Evolutionary conservation across 2,888 invertebrate genomes (phyloP).

Genomic region (Chrysodeixis includens): DNA sequence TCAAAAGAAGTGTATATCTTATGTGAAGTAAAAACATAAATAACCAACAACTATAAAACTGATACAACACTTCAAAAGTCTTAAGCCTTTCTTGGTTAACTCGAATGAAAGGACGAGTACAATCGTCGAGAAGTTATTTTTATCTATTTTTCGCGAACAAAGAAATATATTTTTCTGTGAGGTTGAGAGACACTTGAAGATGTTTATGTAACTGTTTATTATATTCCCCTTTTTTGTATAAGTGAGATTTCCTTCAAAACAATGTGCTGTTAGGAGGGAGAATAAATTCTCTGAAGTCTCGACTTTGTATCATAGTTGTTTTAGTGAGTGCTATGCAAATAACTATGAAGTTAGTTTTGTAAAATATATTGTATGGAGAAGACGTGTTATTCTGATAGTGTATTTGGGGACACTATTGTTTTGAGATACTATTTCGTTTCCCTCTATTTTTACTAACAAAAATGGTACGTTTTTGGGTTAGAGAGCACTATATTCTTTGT

Average conservation of each 20-base stretch:
- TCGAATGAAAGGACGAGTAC: slow-evolving; percentile 30
- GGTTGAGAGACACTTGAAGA: slow-evolving; percentile 52
- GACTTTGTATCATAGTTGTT: slow-evolving; percentile 27
- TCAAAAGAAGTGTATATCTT: neutral
- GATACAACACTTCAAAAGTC: slow-evolving; percentile 22
- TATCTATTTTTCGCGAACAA: slow-evolving; percentile 47
- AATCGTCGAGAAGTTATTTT: slow-evolving; percentile 43
- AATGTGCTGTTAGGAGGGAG: slow-evolving; percentile 41
- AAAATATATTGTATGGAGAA: slow-evolving; percentile 20
- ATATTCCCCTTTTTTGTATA: slow-evolving; percentile 46
- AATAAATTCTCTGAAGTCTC: slow-evolving; percentile 38
- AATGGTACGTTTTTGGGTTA: slow-evolving; percentile 7
- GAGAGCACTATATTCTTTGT: neutral
- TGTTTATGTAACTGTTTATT: slow-evolving; percentile 58
- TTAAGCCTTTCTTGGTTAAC: slow-evolving; percentile 27
- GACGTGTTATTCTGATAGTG: slow-evolving; percentile 25
- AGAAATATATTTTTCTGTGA: slow-evolving; percentile 41
- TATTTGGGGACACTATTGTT: slow-evolving; percentile 25
- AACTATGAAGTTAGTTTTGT: slow-evolving; percentile 18
- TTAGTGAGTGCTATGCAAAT: slow-evolving; percentile 46
- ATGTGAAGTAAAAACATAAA: neutral
- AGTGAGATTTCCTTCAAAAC: slow-evolving; percentile 50
- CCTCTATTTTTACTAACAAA: slow-evolving; percentile 5
- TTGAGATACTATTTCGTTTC: slow-evolving; percentile 19
- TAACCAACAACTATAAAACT: slow-evolving; percentile 7